phyloP scores from a whole-genome alignment of 2,888 invertebrate species.

The Metopia argyrocephala region DNA sequence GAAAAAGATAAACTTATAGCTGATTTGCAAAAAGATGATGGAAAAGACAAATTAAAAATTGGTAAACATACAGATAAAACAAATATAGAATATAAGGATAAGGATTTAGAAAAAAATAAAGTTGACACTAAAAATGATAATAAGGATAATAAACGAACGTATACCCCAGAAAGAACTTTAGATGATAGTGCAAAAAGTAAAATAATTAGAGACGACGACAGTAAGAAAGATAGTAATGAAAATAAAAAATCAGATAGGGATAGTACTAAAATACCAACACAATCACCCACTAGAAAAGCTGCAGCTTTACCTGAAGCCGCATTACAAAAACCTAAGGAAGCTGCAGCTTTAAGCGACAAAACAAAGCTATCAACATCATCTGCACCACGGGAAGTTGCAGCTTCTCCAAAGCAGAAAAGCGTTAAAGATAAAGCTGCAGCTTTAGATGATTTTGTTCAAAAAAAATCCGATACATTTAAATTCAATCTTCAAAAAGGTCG shows the following conservation, averaged over 20 bases:
- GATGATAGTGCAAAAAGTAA: neutral
- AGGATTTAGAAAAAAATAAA: neutral
- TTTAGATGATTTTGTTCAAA: slow-evolving; percentile 66
- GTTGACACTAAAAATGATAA: neutral
- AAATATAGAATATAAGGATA: neutral
- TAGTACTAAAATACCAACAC: neutral
- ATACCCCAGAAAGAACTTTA: neutral
- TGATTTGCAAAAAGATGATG: slow-evolving; percentile 14
- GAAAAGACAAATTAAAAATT: slow-evolving; percentile 10
- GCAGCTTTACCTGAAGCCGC: too few species aligned
- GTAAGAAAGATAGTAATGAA: neutral
- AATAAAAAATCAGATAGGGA: neutral
- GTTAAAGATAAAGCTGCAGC: slow-evolving; percentile 10
- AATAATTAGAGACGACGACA: neutral
- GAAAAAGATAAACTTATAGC: slow-evolving; percentile 22
- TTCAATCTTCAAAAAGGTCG: slow-evolving; percentile 69
- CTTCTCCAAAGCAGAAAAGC: neutral
- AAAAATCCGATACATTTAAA: slow-evolving; percentile 67
- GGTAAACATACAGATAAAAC: neutral
- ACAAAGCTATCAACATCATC: too few species aligned
- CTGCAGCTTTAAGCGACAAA: neutral
- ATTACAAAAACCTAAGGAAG: too few species aligned
- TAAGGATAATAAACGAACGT: too few species aligned
- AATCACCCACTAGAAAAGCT: too few species aligned
- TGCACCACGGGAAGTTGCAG: neutral